phyloP scores from a whole-genome alignment of 2,888 invertebrate species.

The Apodemia zela region DNA sequence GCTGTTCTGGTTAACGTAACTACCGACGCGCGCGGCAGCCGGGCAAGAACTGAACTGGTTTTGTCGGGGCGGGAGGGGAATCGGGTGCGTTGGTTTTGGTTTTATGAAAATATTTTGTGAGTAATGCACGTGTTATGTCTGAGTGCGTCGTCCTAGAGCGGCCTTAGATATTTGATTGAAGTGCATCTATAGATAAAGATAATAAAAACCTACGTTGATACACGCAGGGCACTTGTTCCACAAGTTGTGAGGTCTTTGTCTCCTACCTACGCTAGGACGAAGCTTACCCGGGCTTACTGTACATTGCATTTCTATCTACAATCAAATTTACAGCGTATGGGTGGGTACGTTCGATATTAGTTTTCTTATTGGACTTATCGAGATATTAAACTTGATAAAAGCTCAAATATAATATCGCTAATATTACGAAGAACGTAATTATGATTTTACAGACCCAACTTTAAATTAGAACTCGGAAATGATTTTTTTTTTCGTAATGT shows the following conservation, averaged over 20 bases:
- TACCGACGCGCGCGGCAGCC: conserved; percentile 73
- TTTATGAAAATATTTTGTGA: conserved; percentile 81
- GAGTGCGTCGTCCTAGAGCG: conserved; percentile 76
- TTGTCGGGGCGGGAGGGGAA: conserved; percentile 47
- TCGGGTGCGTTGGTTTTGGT: conserved; percentile 74
- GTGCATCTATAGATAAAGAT: conserved; percentile 59
- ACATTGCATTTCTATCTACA: conserved; percentile 55
- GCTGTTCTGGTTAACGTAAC: conserved; percentile 42
- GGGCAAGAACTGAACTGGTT: conserved; percentile 78
- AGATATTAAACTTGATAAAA: conserved; percentile 26
- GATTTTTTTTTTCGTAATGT: too few relatives aligned
- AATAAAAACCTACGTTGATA: conserved; percentile 42
- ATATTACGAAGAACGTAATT: conserved; percentile 37
- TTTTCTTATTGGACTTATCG: conserved; percentile 31
- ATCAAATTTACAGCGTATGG: conserved; percentile 58
- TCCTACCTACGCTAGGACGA: conserved; percentile 36
- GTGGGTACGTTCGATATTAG: conserved; percentile 34
- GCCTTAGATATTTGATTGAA: conserved; percentile 72
- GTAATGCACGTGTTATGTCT: conserved; percentile 79
- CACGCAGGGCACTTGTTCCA: background rate
- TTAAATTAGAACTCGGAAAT: background rate
- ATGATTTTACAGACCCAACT: background rate
- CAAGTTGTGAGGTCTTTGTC: conserved; percentile 49
- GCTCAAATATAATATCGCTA: conserved; percentile 39
- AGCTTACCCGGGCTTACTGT: conserved; percentile 45